Evolutionary conservation across 2,113 vertebrate species (phyloP).

Genomic region (Ranitomeya imitator): DNA sequence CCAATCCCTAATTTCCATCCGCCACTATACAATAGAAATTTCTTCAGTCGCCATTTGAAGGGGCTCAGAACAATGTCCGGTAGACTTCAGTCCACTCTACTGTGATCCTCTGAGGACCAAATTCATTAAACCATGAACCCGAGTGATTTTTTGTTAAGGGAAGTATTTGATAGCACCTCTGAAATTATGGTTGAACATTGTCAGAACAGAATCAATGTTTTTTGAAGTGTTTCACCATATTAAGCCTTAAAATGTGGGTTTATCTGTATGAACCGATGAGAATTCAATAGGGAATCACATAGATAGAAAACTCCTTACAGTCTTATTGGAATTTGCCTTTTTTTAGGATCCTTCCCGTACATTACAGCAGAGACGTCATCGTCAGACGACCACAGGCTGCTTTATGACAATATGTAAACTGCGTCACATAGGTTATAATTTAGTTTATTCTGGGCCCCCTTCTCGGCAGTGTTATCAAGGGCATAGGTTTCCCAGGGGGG

Average conservation of each 20-base stretch:
- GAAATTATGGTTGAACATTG: slow-evolving; percentile 8
- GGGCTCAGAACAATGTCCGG: slow-evolving; percentile 17
- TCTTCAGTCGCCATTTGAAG: not conserved
- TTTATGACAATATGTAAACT: not conserved
- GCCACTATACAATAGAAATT: not conserved
- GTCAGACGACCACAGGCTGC: not conserved
- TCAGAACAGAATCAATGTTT: not conserved
- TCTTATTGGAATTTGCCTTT: not conserved
- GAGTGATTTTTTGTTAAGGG: slow-evolving; percentile 21
- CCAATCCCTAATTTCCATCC: not conserved
- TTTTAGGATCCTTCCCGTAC: not conserved
- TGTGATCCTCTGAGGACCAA: slow-evolving; percentile 17
- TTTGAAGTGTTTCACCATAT: not conserved
- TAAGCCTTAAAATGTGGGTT: not conserved
- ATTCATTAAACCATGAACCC: slow-evolving; percentile 41
- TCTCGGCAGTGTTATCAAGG: no score
- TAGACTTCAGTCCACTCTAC: slow-evolving; percentile 35
- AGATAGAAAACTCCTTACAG: not conserved
- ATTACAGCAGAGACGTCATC: not conserved
- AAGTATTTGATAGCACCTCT: slow-evolving; percentile 22
- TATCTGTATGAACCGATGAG: not conserved
- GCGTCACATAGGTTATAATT: not conserved
- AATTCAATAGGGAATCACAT: not conserved
- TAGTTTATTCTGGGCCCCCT: no score
- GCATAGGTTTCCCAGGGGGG: no score